Base-by-base conservation (phyloP, 2,113 vertebrate genomes). In the Dasypus novemcinctus region DNA sequence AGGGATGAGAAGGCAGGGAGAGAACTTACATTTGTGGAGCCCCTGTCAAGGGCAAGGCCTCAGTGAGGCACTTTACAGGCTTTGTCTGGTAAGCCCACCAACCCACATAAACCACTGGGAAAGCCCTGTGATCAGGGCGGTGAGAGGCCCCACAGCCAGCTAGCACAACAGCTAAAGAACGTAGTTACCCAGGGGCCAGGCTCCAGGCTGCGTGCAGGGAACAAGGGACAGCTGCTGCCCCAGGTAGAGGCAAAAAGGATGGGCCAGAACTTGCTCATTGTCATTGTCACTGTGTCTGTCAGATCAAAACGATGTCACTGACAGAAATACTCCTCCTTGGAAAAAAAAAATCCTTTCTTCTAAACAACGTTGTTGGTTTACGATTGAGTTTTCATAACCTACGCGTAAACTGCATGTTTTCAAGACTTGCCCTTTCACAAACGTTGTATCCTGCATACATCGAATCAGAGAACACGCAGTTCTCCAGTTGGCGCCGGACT, bases 91-190 rank as follows among this genome's bases (percentile, higher is more conserved):
- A 43, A 52, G 2, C 61, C 31, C 49, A 21, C 10, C 79, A 52
- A 4, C 14, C n/a, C 59, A 20, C 6, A 54, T 38, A 15, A 41
- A 38, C 29, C 17, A 59, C 3, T 0, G 3, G 18, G 2, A 46
- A 82, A 20, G 11, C 54, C 27, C 64, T 10, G 54, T 59, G 20
- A 61, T 33, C 72, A 31, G 66, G 12, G 75, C 5, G 6, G 5
- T 2, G 12, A 10, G 13, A 31, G 41, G 29, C 49, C 43, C 38
- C 20, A 1, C 11, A 0, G 49, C 54, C 3, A 10, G 52, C 52
- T 46, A 18, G 3, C 4, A 7, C 0, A 13, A 64, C 49, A 41
- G 11, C 59, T 36, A 20, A 23, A 4, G 0, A 33, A 1, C 31
- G 33, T 33, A 59, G 61, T 29, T 27, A 49, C 4, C 61, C 2